Conservation (phyloP, 2,797 vertebrate species). For the Pangasius macronema region DNA sequence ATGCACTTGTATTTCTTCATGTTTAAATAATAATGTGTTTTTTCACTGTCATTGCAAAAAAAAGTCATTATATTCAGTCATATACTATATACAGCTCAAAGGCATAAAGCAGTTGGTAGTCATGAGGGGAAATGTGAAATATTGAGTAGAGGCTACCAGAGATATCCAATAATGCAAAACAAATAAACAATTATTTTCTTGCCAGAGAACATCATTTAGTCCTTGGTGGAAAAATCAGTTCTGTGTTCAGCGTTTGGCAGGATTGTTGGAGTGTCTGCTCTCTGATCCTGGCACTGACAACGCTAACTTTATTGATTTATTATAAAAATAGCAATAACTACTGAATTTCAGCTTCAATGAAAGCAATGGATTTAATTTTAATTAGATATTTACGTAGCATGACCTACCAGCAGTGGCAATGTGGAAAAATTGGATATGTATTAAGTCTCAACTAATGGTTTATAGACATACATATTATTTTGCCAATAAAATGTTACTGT, state of each 20-base stretch:
- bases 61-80: neutral
- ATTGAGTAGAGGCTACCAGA: neutral
- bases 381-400: neutral
- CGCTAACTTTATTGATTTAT: neutral
- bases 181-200: neutral
- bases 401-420: neutral
- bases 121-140: neutral
- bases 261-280: neutral
- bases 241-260: neutral
- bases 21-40: slow-evolving; percentile 1
- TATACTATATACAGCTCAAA: neutral
- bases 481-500: neutral
- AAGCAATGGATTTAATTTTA: neutral
- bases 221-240: neutral
- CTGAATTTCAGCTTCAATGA: neutral
- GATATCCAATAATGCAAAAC: slow-evolving; percentile 9
- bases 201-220: neutral
- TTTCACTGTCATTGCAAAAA: slow-evolving; percentile 9
- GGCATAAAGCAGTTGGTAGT: slow-evolving; percentile 4
- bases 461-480: neutral
- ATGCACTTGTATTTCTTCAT: neutral
- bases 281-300: neutral
- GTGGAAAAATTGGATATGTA: neutral
- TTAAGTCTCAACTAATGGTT: neutral
- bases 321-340: neutral